phyloP scores from a whole-genome alignment of 2,113 vertebrate genomes.

The Canis aureus region DNA sequence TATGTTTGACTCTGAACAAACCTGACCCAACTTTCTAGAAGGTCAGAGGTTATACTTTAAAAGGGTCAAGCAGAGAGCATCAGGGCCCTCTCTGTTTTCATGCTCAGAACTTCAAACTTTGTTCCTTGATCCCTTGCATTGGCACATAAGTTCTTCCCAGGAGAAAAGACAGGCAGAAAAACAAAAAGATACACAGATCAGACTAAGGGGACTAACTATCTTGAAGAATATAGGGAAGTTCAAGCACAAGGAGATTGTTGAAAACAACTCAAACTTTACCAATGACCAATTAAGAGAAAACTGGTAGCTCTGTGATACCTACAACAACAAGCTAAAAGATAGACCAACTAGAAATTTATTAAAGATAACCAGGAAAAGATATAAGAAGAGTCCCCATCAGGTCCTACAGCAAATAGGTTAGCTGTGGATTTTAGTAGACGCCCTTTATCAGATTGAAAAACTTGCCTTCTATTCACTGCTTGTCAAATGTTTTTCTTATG shows the following conservation, averaged over 20 bases:
- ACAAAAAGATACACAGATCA: not conserved
- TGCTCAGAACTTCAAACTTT: not conserved
- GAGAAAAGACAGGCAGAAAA: not conserved
- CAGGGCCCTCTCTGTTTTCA: not conserved
- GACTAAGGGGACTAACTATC: not conserved
- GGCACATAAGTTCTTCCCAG: not conserved
- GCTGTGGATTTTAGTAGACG: not conserved
- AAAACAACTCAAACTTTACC: not conserved
- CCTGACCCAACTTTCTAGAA: not conserved
- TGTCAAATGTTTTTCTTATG: not conserved
- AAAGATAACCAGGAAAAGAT: not conserved
- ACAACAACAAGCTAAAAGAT: not conserved
- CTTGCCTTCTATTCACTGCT: not conserved
- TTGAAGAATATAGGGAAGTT: not conserved
- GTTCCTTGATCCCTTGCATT: not conserved
- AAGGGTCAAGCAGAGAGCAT: not conserved
- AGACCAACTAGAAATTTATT: not conserved
- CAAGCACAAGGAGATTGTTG: not conserved
- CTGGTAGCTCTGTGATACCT: not conserved
- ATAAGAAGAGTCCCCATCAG: not conserved
- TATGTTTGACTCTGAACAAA: not conserved
- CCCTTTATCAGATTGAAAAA: not conserved
- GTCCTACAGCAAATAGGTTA: not conserved
- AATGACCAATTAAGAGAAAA: not conserved
- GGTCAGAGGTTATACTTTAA: not conserved